Evolutionary conservation across 92 coral and sea anemone genomes (phyloP), one percentile per base, ranked within the genome.

Genomic region (Porites rus): DNA sequence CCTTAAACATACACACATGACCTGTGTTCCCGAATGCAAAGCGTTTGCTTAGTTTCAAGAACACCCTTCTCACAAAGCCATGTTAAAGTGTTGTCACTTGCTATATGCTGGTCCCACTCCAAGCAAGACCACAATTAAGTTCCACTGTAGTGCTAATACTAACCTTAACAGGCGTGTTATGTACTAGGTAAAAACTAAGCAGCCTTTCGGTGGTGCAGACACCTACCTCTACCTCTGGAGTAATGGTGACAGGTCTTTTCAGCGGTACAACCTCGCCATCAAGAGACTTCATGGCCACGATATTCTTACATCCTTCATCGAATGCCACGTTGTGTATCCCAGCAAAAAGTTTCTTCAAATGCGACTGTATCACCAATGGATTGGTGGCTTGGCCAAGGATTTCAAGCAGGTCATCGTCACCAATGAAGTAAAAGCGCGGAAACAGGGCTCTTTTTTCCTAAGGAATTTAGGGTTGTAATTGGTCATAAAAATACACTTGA

Each of bases 341-440:
- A 59, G 99, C 99, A 78, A 97, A 97, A 53, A 97, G 94, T 75
- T 95, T 95, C 92, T 95, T 95, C 73, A 97, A 92, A 79, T 97
- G 99, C 6, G 99, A 97, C 86, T 97, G 99, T 75, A 97, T 97
- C 63, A 97, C 99, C 14, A 84, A 84, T 1, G 99, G 97, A 82
- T 97, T 97, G 69, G 99, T 97, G 67, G 99, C 98, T 76, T 97
- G 99, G 60, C 99, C 99, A 54, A 97, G 99, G 38, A 97, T 95
- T 72, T 95, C 98, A 16, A 97, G 92, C 62, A 97, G 76, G 68
- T 94, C 98, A 69, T 95, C 98, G 50, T 97, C 99, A 28, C 99
- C 99, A 72, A 97, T 97, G 93, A 97, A 97, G 84, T 97, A 97
- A 80, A 97, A 97, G 71, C 99, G 88, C 16, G 99, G 99, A 75